Conservation (phyloP, 2,888 invertebrate genomes). For the Ophraella communa region DNA sequence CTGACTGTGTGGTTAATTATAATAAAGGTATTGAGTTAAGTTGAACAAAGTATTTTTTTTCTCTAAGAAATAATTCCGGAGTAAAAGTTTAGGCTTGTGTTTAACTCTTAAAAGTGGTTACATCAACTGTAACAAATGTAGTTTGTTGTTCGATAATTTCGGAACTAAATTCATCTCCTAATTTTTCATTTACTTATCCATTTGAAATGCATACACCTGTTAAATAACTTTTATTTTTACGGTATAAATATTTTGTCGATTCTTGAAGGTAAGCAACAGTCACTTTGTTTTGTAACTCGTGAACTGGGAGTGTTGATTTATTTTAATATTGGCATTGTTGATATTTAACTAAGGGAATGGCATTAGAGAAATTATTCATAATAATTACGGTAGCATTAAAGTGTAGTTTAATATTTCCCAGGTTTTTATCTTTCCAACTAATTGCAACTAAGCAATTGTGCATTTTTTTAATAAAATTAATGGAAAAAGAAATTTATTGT, state of each 20-base stretch:
- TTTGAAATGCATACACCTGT: not conserved
- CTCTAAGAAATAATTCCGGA: too few species aligned
- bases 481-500: too few species aligned
- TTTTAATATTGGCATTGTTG: slow-evolving; percentile 29
- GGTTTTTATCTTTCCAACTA: not conserved
- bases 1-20: too few species aligned
- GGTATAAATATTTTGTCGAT: slow-evolving; percentile 11
- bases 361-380: slow-evolving; percentile 9
- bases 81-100: too few species aligned
- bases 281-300: slow-evolving; percentile 21
- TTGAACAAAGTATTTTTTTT: too few species aligned
- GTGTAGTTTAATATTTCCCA: not conserved
- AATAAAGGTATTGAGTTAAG: too few species aligned
- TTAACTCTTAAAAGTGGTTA: too few species aligned
- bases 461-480: too few species aligned
- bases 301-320: slow-evolving; percentile 32
- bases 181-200: not conserved
- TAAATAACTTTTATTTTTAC: slow-evolving; percentile 13
- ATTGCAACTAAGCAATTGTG: too few species aligned
- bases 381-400: not conserved
- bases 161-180: too few species aligned
- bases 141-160: too few species aligned
- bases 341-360: slow-evolving; percentile 16
- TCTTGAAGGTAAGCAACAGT: slow-evolving; percentile 37
- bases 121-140: too few species aligned